A percentile compares a stretch with the other conserved stretches of the same genome.
These are phyloP conservation scores for Lithophane leautieri DNA, from an alignment of 2,888 invertebrate species.

Conservation along the genomic window DNA sequence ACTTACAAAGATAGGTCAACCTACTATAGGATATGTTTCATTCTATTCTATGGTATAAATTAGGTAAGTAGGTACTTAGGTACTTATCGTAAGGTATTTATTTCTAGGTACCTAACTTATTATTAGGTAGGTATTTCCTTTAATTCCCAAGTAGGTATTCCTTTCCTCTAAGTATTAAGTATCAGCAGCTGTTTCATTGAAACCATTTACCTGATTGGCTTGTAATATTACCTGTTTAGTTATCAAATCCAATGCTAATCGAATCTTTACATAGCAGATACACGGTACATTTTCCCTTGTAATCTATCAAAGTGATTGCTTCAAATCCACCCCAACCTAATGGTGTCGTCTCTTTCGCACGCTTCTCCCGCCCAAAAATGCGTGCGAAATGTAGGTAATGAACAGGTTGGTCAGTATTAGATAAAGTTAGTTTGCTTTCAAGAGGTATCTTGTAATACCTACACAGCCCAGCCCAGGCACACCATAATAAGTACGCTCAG, in stretches of 20 bases:
- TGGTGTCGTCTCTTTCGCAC: constrained; percentile 61
- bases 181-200: constrained; percentile 43
- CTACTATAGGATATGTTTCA: neutral
- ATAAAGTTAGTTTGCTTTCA: too few relatives aligned
- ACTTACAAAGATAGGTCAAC: neutral
- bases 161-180: constrained; percentile 1
- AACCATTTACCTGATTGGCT: constrained; percentile 58
- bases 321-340: constrained; percentile 55
- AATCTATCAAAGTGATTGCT: constrained; percentile 40
- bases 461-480: too few relatives aligned
- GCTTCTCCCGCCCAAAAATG: constrained; percentile 57
- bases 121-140: constrained; percentile 15
- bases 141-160: constrained; percentile 22
- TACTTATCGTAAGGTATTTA: neutral
- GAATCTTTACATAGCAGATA: constrained; percentile 36
- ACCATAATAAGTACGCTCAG: too few relatives aligned
- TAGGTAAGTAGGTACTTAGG: neutral
- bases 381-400: constrained; percentile 28
- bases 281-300: constrained; percentile 58
- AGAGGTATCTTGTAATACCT: too few relatives aligned
- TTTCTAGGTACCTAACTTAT: neutral
- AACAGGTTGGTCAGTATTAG: constrained; percentile 11
- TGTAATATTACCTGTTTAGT: constrained; percentile 43
- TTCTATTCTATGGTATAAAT: neutral
- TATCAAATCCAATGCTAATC: constrained; percentile 32